Percentiles rank a stretch among this genome's conserved stretches.
phyloP scores from a whole-genome alignment of 2,888 invertebrate genomes.

The Megamerina dolium region DNA sequence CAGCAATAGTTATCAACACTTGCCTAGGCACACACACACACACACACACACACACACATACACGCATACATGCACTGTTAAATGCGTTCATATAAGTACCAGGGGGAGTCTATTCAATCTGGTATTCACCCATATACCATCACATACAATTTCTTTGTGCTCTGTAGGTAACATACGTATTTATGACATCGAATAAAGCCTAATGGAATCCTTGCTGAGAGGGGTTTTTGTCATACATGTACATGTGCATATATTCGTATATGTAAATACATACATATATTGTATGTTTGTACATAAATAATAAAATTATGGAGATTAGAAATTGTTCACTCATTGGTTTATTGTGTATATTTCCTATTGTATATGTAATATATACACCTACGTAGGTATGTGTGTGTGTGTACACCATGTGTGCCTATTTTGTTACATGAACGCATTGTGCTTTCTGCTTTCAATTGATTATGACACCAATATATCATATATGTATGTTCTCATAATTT shows the following conservation, averaged over 20 bases:
- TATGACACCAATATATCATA: slow-evolving; percentile 27
- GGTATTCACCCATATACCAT: too few species aligned
- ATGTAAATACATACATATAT: neutral
- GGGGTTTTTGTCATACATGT: too few species aligned
- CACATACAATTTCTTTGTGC: too few species aligned
- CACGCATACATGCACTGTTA: neutral
- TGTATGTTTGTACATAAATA: slow-evolving; percentile 38
- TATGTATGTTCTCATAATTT: neutral
- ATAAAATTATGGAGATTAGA: slow-evolving; percentile 47
- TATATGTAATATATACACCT: too few species aligned
- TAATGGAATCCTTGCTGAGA: too few species aligned
- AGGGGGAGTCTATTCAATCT: too few species aligned
- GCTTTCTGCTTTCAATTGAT: slow-evolving; percentile 34
- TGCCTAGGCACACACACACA: slow-evolving; percentile 1
- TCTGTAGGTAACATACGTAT: neutral
- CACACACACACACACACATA: neutral
- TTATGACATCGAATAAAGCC: neutral
- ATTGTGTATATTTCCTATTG: neutral
- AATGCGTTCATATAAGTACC: neutral
- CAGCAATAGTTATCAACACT: too few species aligned
- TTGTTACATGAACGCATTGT: too few species aligned
- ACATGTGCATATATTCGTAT: slow-evolving; percentile 18
- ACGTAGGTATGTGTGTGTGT: neutral
- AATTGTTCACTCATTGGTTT: slow-evolving; percentile 24
- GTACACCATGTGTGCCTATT: neutral